Evolutionary conservation across 1,140 invertebrate genomes (phyloP).

Genomic region (Callitettix versicolor): DNA sequence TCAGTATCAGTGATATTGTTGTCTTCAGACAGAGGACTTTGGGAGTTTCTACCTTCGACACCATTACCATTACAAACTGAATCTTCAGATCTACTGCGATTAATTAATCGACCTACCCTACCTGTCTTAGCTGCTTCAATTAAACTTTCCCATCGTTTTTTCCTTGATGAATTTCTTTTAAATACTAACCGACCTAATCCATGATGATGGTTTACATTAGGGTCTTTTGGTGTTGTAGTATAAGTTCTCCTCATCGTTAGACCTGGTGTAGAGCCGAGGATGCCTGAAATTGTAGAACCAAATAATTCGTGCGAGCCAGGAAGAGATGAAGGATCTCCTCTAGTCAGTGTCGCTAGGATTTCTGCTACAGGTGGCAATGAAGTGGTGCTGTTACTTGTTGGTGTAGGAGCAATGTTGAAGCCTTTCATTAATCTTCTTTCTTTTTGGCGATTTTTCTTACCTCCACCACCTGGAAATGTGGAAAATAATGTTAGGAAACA

Average conservation of each 20-base stretch:
- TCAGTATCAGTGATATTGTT: constrained; percentile 35
- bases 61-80: constrained; percentile 56
- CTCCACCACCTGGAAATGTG: constrained; percentile 60
- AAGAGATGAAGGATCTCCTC: constrained; percentile 21
- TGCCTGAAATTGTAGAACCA: constrained; percentile 35
- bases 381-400: constrained; percentile 26
- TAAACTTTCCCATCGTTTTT: constrained; percentile 53
- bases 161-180: constrained; percentile 29
- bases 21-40: constrained; percentile 26
- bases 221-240: constrained; percentile 10
- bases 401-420: constrained; percentile 72
- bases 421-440: constrained; percentile 88
- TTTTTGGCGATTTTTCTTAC: constrained; percentile 87
- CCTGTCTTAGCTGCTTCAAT: constrained; percentile 76
- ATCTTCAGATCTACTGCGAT: constrained; percentile 64
- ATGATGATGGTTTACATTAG: constrained; percentile 7
- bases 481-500: neutral
- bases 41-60: constrained; percentile 16
- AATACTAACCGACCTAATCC: constrained; percentile 14
- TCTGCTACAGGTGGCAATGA: constrained; percentile 55
- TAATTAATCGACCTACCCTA: constrained; percentile 60
- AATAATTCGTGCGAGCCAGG: constrained; percentile 35
- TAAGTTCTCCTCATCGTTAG: constrained; percentile 11
- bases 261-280: constrained; percentile 28
- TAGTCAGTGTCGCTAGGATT: constrained; percentile 55